A percentile compares a stretch with the other conserved stretches of the same genome.
Conservation (phyloP, 2,113 vertebrate genomes). For the Macaca mulatta region DNA sequence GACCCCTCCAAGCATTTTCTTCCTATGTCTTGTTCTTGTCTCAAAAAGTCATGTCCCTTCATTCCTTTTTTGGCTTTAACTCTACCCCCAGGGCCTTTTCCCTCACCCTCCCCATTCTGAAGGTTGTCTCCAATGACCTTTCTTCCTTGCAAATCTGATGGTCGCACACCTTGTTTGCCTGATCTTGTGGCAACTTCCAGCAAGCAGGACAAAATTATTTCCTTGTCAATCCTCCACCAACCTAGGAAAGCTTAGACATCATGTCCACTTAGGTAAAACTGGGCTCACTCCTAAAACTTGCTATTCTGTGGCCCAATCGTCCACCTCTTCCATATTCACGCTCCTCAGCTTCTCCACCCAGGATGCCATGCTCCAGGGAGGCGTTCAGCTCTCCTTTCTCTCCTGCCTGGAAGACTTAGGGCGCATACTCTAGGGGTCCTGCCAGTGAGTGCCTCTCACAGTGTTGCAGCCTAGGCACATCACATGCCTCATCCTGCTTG, state of each 20-base stretch:
- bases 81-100: neutral
- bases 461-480: too few species aligned
- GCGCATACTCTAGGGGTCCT: neutral
- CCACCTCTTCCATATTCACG: neutral
- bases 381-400: neutral
- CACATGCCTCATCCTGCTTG: neutral
- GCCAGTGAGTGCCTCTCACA: neutral
- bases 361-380: neutral
- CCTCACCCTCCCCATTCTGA: neutral
- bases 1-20: too few species aligned
- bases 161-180: neutral
- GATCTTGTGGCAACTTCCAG: neutral
- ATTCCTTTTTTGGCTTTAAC: neutral
- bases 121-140: neutral
- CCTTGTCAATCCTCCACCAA: neutral
- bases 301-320: neutral
- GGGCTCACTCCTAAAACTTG: neutral
- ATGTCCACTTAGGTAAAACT: neutral
- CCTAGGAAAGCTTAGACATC: neutral
- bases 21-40: neutral
- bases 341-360: neutral
- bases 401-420: neutral
- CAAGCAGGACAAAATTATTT: neutral
- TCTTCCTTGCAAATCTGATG: neutral
- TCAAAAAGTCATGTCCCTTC: neutral